A percentile compares a stretch with the other conserved stretches of the same genome.
phyloP scores from a whole-genome alignment of 2,113 vertebrate genomes.

The Macheiramphus alcinus region DNA sequence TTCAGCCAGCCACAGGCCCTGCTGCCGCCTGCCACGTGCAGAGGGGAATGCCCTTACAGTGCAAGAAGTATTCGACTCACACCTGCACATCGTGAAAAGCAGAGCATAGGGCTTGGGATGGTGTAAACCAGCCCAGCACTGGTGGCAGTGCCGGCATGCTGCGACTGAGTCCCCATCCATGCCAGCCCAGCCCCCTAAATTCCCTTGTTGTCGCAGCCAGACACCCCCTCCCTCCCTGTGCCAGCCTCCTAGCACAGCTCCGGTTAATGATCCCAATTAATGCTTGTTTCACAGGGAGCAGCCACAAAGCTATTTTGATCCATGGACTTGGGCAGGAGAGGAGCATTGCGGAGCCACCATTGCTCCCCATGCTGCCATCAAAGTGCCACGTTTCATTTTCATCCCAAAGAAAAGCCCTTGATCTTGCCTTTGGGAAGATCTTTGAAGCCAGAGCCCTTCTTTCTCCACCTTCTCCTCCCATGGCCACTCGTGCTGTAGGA shows the following conservation, averaged over 20 bases:
- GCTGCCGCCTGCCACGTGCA: accelerated
- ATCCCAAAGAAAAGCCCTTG: background rate
- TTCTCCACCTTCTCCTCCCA: background rate
- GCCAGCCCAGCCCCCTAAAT: background rate
- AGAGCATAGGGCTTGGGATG: background rate
- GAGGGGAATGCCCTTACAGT: background rate
- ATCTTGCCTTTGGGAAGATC: background rate
- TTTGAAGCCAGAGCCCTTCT: background rate
- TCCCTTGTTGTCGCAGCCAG: background rate
- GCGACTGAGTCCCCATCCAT: background rate
- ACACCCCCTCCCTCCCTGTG: background rate
- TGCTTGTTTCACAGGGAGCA: background rate
- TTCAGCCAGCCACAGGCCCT: too few relatives aligned
- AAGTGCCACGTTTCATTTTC: background rate
- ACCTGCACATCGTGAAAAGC: background rate
- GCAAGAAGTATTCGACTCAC: accelerated
- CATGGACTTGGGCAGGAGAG: accelerated
- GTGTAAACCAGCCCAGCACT: accelerated
- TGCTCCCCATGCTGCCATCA: background rate
- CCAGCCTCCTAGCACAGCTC: background rate
- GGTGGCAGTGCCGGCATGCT: accelerated
- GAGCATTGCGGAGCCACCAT: accelerated
- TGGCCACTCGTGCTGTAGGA: background rate
- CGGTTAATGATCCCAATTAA: background rate
- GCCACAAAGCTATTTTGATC: background rate